A percentile compares a stretch with the other conserved stretches of the same genome.
Evolutionary conservation across 2,113 vertebrate species (phyloP).

Genomic region (Chauna torquata): DNA sequence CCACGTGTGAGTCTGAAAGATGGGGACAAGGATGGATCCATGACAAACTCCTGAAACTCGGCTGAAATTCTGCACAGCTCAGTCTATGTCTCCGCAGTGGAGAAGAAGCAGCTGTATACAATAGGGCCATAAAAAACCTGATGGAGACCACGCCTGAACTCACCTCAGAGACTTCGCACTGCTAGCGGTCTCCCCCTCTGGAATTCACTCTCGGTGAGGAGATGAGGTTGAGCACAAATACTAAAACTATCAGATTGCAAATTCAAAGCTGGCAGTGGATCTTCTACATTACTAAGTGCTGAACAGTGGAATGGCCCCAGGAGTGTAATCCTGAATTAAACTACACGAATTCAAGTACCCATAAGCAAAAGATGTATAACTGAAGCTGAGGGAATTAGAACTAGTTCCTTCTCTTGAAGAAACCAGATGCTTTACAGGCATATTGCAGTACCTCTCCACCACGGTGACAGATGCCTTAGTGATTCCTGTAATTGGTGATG

Average conservation of each 20-base stretch:
- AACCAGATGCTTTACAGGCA: slow-evolving; percentile 62
- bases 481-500: slow-evolving; percentile 40
- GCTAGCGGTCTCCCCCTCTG: background rate
- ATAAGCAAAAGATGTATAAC: slow-evolving; percentile 73
- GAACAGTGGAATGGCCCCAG: slow-evolving; percentile 62
- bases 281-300: slow-evolving; percentile 58
- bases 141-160: background rate
- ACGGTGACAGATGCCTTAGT: slow-evolving; percentile 30
- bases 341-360: slow-evolving; percentile 69
- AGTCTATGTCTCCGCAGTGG: background rate
- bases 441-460: slow-evolving; percentile 27
- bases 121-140: background rate
- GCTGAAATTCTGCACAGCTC: background rate
- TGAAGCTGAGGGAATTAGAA: slow-evolving; percentile 68
- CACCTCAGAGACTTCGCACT: background rate
- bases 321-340: slow-evolving; percentile 71
- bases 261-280: slow-evolving; percentile 64
- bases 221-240: slow-evolving; percentile 51
- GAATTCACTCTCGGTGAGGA: background rate
- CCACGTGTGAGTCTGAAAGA: background rate
- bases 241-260: slow-evolving; percentile 56
- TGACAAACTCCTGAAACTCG: background rate
- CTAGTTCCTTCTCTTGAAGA: slow-evolving; percentile 52
- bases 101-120: background rate
- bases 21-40: background rate